Evolutionary conservation across 2,113 vertebrate species (phyloP).

Genomic region (Nothoprocta pentlandii): DNA sequence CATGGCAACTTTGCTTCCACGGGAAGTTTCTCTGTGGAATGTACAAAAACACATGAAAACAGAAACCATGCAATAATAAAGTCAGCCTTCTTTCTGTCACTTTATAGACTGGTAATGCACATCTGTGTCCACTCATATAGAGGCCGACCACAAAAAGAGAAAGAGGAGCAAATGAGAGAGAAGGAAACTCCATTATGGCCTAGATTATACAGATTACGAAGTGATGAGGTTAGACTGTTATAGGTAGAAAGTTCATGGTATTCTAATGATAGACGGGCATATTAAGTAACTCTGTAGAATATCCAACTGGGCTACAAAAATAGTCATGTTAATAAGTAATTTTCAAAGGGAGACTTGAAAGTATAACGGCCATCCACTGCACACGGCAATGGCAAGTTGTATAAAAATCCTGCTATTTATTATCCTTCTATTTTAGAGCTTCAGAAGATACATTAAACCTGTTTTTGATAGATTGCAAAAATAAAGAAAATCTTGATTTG

Average conservation of each 20-base stretch:
- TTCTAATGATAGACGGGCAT: neutral
- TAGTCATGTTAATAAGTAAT: neutral
- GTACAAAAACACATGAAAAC: neutral
- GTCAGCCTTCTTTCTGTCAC: neutral
- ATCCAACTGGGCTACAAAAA: neutral
- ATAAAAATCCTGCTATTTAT: neutral
- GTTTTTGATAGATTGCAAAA: neutral
- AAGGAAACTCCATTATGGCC: neutral
- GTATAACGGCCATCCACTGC: neutral
- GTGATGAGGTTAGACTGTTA: neutral
- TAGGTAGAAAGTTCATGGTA: neutral
- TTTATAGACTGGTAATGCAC: accelerated
- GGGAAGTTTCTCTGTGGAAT: conserved; percentile 86
- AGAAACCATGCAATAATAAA: neutral
- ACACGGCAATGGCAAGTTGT: neutral
- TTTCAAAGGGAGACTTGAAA: neutral
- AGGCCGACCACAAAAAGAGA: neutral
- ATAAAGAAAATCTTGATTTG: conserved; percentile 2
- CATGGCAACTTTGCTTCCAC: conserved; percentile 94
- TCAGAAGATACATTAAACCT: neutral
- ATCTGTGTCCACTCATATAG: neutral
- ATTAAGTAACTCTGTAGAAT: neutral
- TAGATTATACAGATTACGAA: accelerated
- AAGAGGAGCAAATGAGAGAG: neutral
- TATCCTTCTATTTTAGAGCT: neutral